phyloP scores from a whole-genome alignment of 2,888 invertebrate species.

The Diogma glabrata region DNA sequence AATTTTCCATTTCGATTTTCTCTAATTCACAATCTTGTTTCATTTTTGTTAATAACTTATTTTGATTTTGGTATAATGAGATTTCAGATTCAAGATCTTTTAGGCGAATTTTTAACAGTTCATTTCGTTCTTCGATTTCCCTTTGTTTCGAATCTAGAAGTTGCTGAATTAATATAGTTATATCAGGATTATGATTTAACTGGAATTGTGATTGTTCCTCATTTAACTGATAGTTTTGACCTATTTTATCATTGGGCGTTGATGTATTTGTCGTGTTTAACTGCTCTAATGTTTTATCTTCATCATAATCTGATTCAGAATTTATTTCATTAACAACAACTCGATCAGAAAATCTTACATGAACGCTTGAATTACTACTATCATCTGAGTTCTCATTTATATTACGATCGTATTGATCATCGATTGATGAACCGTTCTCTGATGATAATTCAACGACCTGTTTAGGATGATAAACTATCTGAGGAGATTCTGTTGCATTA shows the following conservation, averaged over 20 bases:
- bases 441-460: slow-evolving; percentile 6
- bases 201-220: slow-evolving; percentile 15
- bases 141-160: slow-evolving; percentile 14
- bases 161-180: neutral
- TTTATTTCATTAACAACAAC: slow-evolving; percentile 13
- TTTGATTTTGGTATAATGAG: slow-evolving; percentile 42
- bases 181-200: too few relatives aligned
- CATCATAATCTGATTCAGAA: slow-evolving; percentile 13
- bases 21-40: slow-evolving; percentile 50
- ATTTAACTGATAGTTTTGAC: slow-evolving; percentile 26
- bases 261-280: slow-evolving; percentile 13
- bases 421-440: neutral
- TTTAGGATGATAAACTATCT: slow-evolving; percentile 5
- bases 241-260: slow-evolving; percentile 17
- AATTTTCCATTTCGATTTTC: slow-evolving; percentile 41
- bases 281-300: slow-evolving; percentile 9
- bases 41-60: slow-evolving; percentile 40
- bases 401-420: too few relatives aligned
- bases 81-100: slow-evolving; percentile 55
- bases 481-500: slow-evolving; percentile 15
- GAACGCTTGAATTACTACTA: slow-evolving; percentile 4
- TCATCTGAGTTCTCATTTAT: slow-evolving; percentile 16
- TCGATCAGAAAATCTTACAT: slow-evolving; percentile 17
- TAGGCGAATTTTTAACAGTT: slow-evolving; percentile 48
- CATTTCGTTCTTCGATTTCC: slow-evolving; percentile 33